Evolutionary conservation across 2,797 vertebrate species (phyloP), one percentile per base, ranked within the genome.

Genomic region (Falco peregrinus): DNA sequence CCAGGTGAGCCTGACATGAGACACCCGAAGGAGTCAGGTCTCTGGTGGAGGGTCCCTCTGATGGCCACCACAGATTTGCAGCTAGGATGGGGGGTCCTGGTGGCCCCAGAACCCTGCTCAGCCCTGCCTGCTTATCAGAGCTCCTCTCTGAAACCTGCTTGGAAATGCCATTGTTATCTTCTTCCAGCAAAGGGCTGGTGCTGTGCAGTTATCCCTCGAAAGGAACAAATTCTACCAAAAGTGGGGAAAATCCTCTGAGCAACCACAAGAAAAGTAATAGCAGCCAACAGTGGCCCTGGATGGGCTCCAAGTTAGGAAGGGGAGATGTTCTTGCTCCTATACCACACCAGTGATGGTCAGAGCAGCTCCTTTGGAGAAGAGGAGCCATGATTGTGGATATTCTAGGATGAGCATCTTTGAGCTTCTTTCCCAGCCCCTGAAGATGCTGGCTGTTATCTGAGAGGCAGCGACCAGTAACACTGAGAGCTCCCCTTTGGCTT

Each of bases 381-480:
- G 65, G 75, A 67, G 19, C 26, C 37, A 10, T 5, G 11, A 12
- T 3, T 18, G 2, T 60, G 26, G 63, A 21, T 57, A 17, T 61
- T 70, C 57, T 64, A 54, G 22, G 43, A 6, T 18, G 6, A 54
- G 17, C 37, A 51, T 16, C 70, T 76, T 51, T 43, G 28, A 59
- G 15, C 45, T 83, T 75, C 64, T 67, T 19, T 41, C 5, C 5
- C 51, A 21, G 22, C 16, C 16, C 51, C 41, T 83, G 81, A 59
- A 64, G 60, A 11, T 54, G 35, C 28, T 57, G 79, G 8, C 3
- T 4, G 0, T 7, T 31, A 26, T 43, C 31, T 71, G 69, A 65
- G 13, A 56, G 25, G 35, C 39, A 60, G 57, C 0, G 2, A 33
- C 24, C 3, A 1, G 31, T 70, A 31, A 33, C 0, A 1, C 1